phyloP scores from a whole-genome alignment of 2,113 vertebrate genomes.

The Chiloscyllium plagiosum region DNA sequence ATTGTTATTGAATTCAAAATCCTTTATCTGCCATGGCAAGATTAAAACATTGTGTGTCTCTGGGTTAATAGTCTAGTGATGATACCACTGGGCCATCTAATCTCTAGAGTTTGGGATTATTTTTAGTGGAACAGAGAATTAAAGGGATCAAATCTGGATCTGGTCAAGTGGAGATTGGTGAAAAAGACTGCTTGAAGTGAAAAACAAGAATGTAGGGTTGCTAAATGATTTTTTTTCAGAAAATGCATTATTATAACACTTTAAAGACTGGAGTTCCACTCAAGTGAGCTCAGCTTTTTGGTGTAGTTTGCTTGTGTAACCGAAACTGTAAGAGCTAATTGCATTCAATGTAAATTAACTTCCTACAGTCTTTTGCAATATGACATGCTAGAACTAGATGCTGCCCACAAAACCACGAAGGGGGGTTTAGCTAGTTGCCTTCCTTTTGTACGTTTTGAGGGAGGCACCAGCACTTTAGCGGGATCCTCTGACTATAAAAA shows the following conservation, averaged over 20 bases:
- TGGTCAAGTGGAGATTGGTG: background rate
- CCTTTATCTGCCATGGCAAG: no score
- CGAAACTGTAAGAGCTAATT: background rate
- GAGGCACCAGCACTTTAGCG: background rate
- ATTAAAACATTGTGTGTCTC: no score
- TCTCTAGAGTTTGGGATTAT: background rate
- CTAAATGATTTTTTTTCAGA: no score
- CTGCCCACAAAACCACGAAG: background rate
- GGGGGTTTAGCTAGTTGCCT: background rate
- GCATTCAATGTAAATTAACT: background rate
- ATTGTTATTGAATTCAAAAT: no score
- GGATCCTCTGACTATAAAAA: background rate
- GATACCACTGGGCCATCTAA: no score
- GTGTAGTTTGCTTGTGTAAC: background rate
- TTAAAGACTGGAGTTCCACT: no score
- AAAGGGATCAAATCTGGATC: background rate
- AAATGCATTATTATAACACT: no score
- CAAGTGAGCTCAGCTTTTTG: background rate
- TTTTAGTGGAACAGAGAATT: background rate
- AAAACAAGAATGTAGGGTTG: no score
- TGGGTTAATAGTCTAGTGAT: no score
- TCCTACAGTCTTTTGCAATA: background rate
- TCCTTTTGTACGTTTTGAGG: background rate
- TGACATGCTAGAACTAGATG: background rate
- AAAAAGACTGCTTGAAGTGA: no score